Evolutionary conservation across 2,113 vertebrate genomes (phyloP).

Genomic region (Strix aluco): DNA sequence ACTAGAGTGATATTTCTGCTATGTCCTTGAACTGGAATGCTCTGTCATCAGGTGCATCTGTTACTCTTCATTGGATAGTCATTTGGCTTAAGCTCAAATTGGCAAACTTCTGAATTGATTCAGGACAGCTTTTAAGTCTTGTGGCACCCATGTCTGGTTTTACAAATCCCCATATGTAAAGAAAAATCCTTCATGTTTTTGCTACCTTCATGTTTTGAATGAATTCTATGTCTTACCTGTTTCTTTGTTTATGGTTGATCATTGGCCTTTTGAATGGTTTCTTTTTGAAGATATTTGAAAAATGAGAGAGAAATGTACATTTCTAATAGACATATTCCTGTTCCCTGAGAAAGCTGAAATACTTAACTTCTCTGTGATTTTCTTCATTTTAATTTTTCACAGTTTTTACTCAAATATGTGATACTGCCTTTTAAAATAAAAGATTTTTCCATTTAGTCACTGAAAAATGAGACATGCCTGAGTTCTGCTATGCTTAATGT

Average conservation of each 20-base stretch:
- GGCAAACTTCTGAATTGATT: constrained; percentile 11
- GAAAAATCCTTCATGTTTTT: neutral
- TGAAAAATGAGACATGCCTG: neutral
- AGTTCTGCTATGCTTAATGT: neutral
- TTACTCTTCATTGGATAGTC: constrained; percentile 18
- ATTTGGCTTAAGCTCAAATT: constrained; percentile 13
- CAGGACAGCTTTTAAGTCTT: neutral
- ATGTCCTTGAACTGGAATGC: constrained; percentile 53
- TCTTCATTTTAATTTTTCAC: neutral
- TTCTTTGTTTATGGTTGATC: neutral
- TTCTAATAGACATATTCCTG: neutral
- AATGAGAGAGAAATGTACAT: neutral
- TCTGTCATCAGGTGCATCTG: constrained; percentile 55
- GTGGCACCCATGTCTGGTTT: neutral
- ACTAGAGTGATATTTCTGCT: constrained; percentile 37
- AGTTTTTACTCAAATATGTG: neutral
- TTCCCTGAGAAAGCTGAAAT: neutral
- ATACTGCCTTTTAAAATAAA: neutral
- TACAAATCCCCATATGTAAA: neutral
- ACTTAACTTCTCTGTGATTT: neutral
- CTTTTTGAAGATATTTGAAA: neutral
- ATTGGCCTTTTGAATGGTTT: neutral
- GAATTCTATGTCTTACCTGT: neutral
- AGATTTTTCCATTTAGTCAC: neutral
- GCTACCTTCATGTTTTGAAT: neutral